Evolutionary conservation across 1,140 invertebrate genomes (phyloP), one percentile per base, ranked within the genome.

Genomic region (Drosophila nigrodunni): DNA sequence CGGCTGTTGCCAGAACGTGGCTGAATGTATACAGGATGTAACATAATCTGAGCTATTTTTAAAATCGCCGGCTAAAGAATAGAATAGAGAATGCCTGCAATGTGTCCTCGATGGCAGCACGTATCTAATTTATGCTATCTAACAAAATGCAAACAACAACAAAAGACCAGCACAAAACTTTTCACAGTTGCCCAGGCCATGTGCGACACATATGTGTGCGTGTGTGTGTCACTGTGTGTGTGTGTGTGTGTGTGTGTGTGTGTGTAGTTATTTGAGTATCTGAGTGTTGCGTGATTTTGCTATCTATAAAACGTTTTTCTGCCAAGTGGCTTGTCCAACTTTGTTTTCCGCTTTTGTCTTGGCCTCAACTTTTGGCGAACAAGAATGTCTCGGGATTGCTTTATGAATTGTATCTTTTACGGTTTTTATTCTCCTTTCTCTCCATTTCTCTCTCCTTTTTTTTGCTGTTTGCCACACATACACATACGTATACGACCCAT

Each of bases 121-220:
- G 83, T 88, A 88, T 88, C 83, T 88, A 89, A 88, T 88, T 88
- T 88, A 89, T 88, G 83, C 83, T 70, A 88, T 88, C 83, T 88
- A 80, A 85, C 81, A 85, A 86, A 85, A 85, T 81, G 79, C 81
- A 80, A 85, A 85, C 81, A 85, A 81, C 81, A 83, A 82, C 46
- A 73, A 60, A 67, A 77, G 82, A 81, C 77, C 81, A 80, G 79
- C 82, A 85, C 68, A 73, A 83, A 85, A 85, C 50, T 80, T 85
- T 86, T 70, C 75, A 59, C 44, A 72, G 68, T 65, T 75, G 30
- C 52, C 50, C 59, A 64, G 67, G 50, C 55, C 65, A 61, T 69
- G 39, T 61, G 65, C 44, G 41, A 71, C 60, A 43, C 11, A 43
- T 5, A 62, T 64, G 25, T 60, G 62, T 61, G 47, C 44, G 58